Evolutionary conservation across 1,140 invertebrate genomes (phyloP), one percentile per base, ranked within the genome.

Genomic region (Popillia japonica): DNA sequence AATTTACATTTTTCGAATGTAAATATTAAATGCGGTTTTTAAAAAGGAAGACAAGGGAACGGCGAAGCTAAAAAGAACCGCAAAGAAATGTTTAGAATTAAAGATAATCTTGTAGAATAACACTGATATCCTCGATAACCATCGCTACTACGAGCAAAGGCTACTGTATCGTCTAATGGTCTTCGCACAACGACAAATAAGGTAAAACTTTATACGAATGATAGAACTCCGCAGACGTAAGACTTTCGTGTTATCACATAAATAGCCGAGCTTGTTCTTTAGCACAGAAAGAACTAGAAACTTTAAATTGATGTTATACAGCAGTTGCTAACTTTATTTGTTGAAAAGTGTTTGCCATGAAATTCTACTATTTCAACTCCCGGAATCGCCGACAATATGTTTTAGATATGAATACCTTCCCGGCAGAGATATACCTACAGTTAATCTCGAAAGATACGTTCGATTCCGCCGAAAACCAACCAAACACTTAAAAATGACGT

Each of bases 211-310:
- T 48, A n/a, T n/a, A 48, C 44, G 44, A 48, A 48, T 48, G 44
- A 48, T 48, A 48, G 44, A 48, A 48, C 44, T 48, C 44, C 17
- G 17, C 44, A 48, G 44, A 48, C 44, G 17, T 10, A 48, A 48
- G 44, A 48, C 44, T 48, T 48, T 48, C 44, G 17, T 48, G 44
- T 48, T 48, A 48, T 48, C 44, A n/a, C 44, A 48, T 48, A 48
- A 48, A 48, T 48, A 48, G 44, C 44, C 17, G 44, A 14, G 11
- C 44, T 48, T 48, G 44, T 48, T 48, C 44, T 48, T 48, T 48
- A n/a, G 44, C 44, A n/a, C n/a, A n/a, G 44, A 8, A 48, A 48
- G 44, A 48, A 48, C 8, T 48, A 48, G 44, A 48, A 48, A 48
- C 44, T 48, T 48, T 48, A 48, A 48, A 48, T 48, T 48, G 44